A percentile compares a stretch with the other conserved stretches of the same genome.
phyloP scores from a whole-genome alignment of 2,113 vertebrate genomes.

The Tinamus guttatus region DNA sequence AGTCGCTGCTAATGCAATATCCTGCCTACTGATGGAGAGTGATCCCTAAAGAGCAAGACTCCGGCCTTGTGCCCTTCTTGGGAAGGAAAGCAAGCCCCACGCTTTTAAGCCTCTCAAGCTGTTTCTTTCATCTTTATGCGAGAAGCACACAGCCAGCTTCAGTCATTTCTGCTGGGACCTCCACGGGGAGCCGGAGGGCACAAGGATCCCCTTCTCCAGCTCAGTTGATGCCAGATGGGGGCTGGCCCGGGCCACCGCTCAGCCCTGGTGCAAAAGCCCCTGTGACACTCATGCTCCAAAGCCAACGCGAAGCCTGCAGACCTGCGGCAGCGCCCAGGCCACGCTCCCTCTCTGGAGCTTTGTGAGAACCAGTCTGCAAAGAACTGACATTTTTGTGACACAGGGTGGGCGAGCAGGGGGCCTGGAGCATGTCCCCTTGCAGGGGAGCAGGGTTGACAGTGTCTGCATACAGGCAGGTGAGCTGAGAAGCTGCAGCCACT shows the following conservation, averaged over 20 bases:
- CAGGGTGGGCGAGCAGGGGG: neutral
- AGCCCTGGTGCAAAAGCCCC: rapidly evolving
- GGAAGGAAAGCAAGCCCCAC: constrained; percentile 38
- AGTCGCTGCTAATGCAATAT: neutral
- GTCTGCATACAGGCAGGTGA: neutral
- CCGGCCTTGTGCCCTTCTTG: constrained; percentile 9
- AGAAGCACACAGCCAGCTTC: neutral
- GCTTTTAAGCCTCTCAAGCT: constrained; percentile 51
- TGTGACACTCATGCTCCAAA: neutral
- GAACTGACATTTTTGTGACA: too few relatives aligned
- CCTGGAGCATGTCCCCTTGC: rapidly evolving
- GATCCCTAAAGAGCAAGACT: neutral
- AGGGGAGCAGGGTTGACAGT: too few relatives aligned
- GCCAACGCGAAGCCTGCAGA: neutral
- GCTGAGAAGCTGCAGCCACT: neutral
- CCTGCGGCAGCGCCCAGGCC: neutral
- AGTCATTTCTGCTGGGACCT: neutral
- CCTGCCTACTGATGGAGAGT: constrained; percentile 18
- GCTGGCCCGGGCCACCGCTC: neutral
- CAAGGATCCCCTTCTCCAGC: rapidly evolving
- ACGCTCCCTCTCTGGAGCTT: neutral
- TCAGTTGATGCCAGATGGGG: neutral
- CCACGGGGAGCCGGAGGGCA: neutral
- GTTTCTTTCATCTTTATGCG: neutral
- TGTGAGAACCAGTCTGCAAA: neutral